These are phyloP conservation scores for Paralichthys olivaceus DNA, from an alignment of 2,113 vertebrate species.

Conservation along the genomic window DNA sequence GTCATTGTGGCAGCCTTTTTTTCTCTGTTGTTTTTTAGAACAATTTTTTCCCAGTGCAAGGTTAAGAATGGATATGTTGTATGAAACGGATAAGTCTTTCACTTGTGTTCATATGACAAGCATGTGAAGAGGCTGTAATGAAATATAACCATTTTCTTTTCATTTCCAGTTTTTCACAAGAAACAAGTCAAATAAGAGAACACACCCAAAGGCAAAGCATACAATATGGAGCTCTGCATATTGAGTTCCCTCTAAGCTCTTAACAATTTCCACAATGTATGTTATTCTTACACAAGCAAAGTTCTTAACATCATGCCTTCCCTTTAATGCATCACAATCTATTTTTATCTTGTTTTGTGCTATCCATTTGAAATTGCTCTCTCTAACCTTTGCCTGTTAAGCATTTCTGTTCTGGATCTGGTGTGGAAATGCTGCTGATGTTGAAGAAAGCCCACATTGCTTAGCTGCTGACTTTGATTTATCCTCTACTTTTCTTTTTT, in stretches of 20 bases:
- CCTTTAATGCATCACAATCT: conserved; percentile 20
- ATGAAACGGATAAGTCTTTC: not conserved
- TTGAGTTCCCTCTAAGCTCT: not conserved
- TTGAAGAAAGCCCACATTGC: conserved; percentile 64
- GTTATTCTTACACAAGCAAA: conserved; percentile 19
- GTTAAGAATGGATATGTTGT: not conserved
- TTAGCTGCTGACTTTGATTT: conserved; percentile 59
- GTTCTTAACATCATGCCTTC: conserved; percentile 9
- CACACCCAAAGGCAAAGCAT: conserved; percentile 34
- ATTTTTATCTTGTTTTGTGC: conserved; percentile 44
- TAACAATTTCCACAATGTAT: conserved; percentile 5
- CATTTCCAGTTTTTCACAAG: conserved; percentile 16
- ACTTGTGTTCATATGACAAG: conserved; percentile 23
- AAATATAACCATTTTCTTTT: conserved; percentile 21
- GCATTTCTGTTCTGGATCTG: conserved; percentile 65
- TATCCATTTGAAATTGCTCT: conserved; percentile 61
- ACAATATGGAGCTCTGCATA: conserved; percentile 20
- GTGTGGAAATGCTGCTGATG: conserved; percentile 74
- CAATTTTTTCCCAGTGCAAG: too few species aligned
- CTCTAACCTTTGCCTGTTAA: conserved; percentile 73
- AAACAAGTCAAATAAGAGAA: conserved; percentile 36
- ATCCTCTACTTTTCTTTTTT: conserved; percentile 17
- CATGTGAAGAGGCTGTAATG: conserved; percentile 27
- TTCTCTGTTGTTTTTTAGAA: too few species aligned
- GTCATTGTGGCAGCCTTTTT: too few species aligned